Percentiles rank a stretch among this genome's conserved stretches.
phyloP scores from a whole-genome alignment of 2,888 invertebrate species.

The Entomobrya multifasciata region DNA sequence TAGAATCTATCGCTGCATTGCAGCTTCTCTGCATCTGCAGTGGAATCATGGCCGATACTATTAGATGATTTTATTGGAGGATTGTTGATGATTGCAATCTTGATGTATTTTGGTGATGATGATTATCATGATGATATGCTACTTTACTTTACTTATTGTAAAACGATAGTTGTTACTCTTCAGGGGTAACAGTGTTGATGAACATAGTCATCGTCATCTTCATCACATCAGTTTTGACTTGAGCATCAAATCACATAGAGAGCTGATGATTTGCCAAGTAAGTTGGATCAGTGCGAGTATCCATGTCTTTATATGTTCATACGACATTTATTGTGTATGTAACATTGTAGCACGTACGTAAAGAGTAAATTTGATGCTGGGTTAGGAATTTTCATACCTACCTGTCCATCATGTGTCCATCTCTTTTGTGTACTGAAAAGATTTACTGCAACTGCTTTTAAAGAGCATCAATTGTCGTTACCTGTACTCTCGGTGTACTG shows the following conservation, averaged over 20 bases:
- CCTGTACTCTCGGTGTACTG: no score
- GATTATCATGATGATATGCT: constrained; percentile 13
- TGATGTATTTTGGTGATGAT: constrained; percentile 11
- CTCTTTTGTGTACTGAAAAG: background rate
- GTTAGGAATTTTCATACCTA: constrained; percentile 6
- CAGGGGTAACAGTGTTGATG: no score
- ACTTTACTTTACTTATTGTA: constrained; percentile 42
- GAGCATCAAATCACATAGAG: no score
- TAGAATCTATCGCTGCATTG: background rate
- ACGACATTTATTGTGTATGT: constrained; percentile 3
- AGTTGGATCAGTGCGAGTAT: no score
- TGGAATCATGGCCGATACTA: constrained; percentile 7
- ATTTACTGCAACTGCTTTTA: background rate
- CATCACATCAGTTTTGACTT: background rate
- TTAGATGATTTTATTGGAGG: background rate
- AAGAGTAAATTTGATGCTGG: background rate
- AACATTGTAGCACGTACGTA: background rate
- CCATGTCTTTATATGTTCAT: no score
- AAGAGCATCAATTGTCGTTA: no score
- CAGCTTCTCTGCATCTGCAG: background rate
- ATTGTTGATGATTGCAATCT: constrained; percentile 19
- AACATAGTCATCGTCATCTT: background rate
- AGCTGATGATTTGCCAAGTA: no score
- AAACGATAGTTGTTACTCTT: background rate
- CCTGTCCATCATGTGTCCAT: constrained; percentile 18